Base-by-base conservation (phyloP, 2,113 vertebrate species). In the Plestiodon gilberti region DNA sequence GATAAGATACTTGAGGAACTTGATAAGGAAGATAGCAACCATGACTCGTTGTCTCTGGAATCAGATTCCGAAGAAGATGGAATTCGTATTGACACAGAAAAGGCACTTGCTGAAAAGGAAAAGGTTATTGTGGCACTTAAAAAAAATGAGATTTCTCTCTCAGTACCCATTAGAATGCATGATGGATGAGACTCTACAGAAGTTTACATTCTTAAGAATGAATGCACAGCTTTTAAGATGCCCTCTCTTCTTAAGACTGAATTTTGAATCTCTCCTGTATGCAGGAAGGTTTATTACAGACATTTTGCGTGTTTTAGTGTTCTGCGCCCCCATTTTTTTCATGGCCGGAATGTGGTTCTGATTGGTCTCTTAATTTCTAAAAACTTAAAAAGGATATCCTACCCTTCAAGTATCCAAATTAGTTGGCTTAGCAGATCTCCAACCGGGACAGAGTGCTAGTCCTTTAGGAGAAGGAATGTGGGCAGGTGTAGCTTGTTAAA, bases 1-100 rank as follows among this genome's bases (percentile, higher is more conserved):
- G 98, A 98, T 84, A 98, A 98, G 91, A 98, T 97, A 90, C 95
- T 99, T 83, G 96, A 97, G 92, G 97, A 97, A 69, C 92, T 99
- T 89, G 98, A 99, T 81, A 98, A 98, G 93, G 98, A 98, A 89
- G 97, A 97, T 13, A 98, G 96, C 87, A 95, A 96, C 22, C 96
- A 95, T 85, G 98, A 98, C 87, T 98, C 98, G 5, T 6, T 96
- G 43, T 97, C 97, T 90, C 97, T 97, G 43, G 98, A 98, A 81
- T 99, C 98, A 0, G 98, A 99, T 89, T 97, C 97, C 0, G 98
- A 98, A 89, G 98, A 98, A 81, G 96, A 97, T 75, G 94, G 96
- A 43, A 96, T 97, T 82, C 95, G 2, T 43, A 87, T 96, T 61
- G 98, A 99, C 93, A 59, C 92, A 89, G 97, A 98, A 87, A 96